Percentiles rank a stretch among this genome's conserved stretches.
Conservation (phyloP, 2,113 vertebrate genomes). For the Drymodes brunneopygia region DNA sequence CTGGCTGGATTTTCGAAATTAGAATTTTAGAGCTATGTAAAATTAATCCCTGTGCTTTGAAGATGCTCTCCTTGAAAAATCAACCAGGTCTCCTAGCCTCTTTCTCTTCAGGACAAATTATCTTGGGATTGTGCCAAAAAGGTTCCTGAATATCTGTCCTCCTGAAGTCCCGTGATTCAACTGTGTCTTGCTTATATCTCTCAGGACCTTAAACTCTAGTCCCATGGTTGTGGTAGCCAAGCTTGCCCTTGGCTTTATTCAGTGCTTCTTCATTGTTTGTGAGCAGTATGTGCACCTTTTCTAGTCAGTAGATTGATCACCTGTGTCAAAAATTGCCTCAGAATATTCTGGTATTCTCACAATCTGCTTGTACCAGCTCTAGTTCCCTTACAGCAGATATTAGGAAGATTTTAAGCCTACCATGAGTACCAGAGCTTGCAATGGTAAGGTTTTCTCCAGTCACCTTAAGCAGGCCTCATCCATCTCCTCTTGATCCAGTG, state of each 20-base stretch:
- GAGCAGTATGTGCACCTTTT: neutral
- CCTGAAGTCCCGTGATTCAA: neutral
- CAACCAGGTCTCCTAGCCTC: neutral
- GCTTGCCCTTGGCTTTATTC: neutral
- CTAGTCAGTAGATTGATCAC: neutral
- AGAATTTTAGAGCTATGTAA: neutral
- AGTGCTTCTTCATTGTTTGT: neutral
- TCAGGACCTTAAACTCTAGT: neutral
- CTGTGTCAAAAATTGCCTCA: neutral
- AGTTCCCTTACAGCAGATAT: neutral
- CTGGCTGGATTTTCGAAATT: neutral
- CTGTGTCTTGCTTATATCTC: neutral
- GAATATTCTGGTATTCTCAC: neutral
- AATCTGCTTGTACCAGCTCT: neutral
- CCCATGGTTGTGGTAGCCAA: neutral
- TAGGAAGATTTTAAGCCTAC: neutral
- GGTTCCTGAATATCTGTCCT: neutral
- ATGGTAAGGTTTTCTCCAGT: neutral
- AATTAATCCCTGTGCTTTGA: neutral
- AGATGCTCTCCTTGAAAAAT: neutral
- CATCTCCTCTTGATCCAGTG: neutral
- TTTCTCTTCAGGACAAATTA: neutral
- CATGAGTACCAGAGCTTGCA: neutral
- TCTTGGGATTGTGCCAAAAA: neutral
- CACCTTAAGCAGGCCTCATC: neutral